Percentiles rank a stretch among this genome's conserved stretches.
These are phyloP conservation scores for Schizothorax lantsangensis DNA, from an alignment of 2,797 vertebrate genomes.

Conservation along the genomic window DNA sequence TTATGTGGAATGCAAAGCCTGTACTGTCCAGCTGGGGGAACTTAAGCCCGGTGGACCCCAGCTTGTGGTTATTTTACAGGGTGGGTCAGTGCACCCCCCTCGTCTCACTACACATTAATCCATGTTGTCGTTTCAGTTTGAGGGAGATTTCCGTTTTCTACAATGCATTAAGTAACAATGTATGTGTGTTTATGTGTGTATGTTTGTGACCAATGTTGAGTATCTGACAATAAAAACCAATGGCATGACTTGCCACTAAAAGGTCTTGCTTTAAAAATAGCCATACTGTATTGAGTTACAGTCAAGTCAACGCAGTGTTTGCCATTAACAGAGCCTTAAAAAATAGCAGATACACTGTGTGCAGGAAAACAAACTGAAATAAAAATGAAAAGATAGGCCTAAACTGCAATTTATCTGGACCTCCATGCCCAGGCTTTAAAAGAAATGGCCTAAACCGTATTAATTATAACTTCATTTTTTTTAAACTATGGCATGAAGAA, in stretches of 20 bases:
- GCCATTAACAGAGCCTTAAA: conserved; percentile 71
- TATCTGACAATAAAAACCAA: conserved; percentile 65
- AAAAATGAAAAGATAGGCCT: neutral
- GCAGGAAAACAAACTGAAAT: conserved; percentile 1
- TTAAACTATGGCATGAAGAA: neutral
- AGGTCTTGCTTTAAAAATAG: conserved; percentile 89
- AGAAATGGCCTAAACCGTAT: neutral
- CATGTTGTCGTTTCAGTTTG: conserved; percentile 41
- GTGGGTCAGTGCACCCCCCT: conserved; percentile 36
- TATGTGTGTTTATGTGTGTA: conserved; percentile 27
- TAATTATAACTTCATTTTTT: neutral
- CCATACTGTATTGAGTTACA: conserved; percentile 79
- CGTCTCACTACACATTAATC: conserved; percentile 25
- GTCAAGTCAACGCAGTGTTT: conserved; percentile 76
- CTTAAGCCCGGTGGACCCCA: conserved; percentile 59
- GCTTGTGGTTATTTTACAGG: conserved; percentile 64
- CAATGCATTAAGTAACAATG: conserved; percentile 44
- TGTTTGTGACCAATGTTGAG: conserved; percentile 8
- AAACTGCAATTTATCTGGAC: neutral
- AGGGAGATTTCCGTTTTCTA: conserved; percentile 47
- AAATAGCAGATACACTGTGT: conserved; percentile 59
- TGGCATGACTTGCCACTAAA: conserved; percentile 82
- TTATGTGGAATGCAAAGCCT: conserved; percentile 74
- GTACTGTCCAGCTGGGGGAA: conserved; percentile 61
- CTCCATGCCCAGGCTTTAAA: conserved; percentile 5